A percentile compares a stretch with the other conserved stretches of the same genome.
Evolutionary conservation across 1,140 invertebrate species (phyloP).

Genomic region (Cydia pomonella): DNA sequence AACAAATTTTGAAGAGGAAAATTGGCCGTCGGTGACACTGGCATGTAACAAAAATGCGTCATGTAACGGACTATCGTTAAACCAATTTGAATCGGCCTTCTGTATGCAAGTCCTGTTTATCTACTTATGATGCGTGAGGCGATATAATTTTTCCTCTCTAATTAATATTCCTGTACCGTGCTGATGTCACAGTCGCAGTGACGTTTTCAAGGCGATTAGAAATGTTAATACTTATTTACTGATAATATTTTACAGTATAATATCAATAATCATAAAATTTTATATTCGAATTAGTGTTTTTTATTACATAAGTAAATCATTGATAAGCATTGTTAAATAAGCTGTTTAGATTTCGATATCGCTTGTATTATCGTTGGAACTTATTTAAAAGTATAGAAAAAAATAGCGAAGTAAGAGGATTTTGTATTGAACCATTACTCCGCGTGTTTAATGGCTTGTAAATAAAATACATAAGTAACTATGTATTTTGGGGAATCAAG

Average conservation of each 20-base stretch:
- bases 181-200: constrained; percentile 25
- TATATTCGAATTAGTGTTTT: background rate
- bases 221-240: background rate
- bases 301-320: constrained; percentile 12
- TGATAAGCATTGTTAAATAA: background rate
- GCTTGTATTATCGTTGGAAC: background rate
- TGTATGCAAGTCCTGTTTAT: constrained; percentile 11
- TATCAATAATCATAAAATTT: constrained; percentile 22
- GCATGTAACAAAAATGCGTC: background rate
- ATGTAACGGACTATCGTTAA: background rate
- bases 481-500: too few species aligned
- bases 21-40: background rate
- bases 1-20: background rate
- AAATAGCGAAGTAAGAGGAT: background rate
- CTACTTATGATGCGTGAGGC: constrained; percentile 22
- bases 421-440: too few species aligned
- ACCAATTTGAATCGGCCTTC: background rate
- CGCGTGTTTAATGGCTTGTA: too few species aligned
- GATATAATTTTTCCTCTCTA: constrained; percentile 24
- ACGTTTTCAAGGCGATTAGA: constrained; percentile 24
- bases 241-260: constrained; percentile 19
- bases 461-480: too few species aligned
- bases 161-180: constrained; percentile 27
- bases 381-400: background rate
- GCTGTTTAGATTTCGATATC: background rate